phyloP scores from a whole-genome alignment of 2,797 vertebrate genomes.

The Pempheris klunzingeri region DNA sequence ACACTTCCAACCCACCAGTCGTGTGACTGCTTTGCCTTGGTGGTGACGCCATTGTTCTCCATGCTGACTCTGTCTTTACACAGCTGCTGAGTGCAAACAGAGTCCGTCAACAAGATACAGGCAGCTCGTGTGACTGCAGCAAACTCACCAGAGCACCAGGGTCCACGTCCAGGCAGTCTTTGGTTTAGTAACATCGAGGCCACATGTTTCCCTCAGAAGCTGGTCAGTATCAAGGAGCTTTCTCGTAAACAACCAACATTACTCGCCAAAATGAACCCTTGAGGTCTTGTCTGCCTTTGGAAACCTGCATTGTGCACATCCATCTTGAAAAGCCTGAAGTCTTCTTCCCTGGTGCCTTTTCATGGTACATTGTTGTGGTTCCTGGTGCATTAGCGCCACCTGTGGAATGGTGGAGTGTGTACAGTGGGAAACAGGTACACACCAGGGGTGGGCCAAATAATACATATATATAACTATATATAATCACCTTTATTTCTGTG shows the following conservation, averaged over 20 bases:
- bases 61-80: conserved; percentile 28
- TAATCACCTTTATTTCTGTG: too few relatives aligned
- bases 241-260: not conserved
- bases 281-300: too few relatives aligned
- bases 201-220: not conserved
- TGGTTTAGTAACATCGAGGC: not conserved
- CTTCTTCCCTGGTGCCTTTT: not conserved
- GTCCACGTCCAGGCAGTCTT: not conserved
- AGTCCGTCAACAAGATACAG: not conserved
- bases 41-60: conserved; percentile 34
- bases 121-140: not conserved
- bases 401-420: not conserved
- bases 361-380: not conserved
- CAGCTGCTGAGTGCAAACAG: conserved; percentile 56
- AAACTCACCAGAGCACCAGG: not conserved
- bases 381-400: not conserved
- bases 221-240: too few relatives aligned
- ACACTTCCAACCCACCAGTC: not conserved
- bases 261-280: not conserved
- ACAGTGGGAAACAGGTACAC: too few relatives aligned
- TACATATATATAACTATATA: too few relatives aligned
- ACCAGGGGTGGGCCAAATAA: too few relatives aligned
- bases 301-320: not conserved
- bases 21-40: conserved; percentile 23
- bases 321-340: not conserved